Evolutionary conservation across 1,140 invertebrate genomes (phyloP).

Genomic region (Geopemphigus sp.): DNA sequence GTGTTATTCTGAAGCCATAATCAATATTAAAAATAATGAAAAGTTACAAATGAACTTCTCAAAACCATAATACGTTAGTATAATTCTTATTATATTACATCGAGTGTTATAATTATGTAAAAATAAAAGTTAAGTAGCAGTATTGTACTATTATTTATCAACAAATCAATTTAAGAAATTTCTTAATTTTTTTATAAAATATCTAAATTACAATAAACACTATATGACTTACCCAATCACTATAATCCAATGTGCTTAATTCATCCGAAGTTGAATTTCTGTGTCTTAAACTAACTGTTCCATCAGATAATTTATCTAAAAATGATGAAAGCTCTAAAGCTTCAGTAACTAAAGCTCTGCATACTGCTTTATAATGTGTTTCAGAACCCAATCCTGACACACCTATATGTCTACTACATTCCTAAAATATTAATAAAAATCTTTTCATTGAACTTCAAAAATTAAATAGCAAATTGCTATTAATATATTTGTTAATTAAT

Average conservation of each 20-base stretch:
- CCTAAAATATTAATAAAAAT: constrained; percentile 57
- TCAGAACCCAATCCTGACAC: constrained; percentile 59
- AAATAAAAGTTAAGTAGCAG: background rate
- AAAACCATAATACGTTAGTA: constrained; percentile 24
- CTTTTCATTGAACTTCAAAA: background rate
- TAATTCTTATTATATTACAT: background rate
- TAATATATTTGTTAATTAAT: background rate
- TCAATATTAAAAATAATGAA: background rate
- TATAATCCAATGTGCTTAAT: constrained; percentile 75
- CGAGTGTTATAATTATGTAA: background rate
- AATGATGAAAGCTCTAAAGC: constrained; percentile 85
- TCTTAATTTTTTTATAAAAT: constrained; percentile 11
- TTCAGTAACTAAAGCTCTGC: constrained; percentile 85
- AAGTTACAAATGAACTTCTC: constrained; percentile 36
- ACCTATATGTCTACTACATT: constrained; percentile 68
- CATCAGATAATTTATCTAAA: constrained; percentile 73
- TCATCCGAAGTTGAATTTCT: constrained; percentile 61
- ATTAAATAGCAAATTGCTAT: background rate
- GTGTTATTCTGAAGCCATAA: constrained; percentile 36
- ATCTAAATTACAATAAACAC: background rate
- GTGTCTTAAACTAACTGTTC: constrained; percentile 61
- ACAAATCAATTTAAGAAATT: background rate
- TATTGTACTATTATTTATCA: background rate
- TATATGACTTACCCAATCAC: constrained; percentile 74
- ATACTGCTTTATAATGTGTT: constrained; percentile 86